Percentiles rank a stretch among this genome's conserved stretches.
These are phyloP conservation scores for Haliclona indistincta DNA, from an alignment of 37 sponge, comb jelly and placozoan genomes.

Conservation along the genomic window DNA sequence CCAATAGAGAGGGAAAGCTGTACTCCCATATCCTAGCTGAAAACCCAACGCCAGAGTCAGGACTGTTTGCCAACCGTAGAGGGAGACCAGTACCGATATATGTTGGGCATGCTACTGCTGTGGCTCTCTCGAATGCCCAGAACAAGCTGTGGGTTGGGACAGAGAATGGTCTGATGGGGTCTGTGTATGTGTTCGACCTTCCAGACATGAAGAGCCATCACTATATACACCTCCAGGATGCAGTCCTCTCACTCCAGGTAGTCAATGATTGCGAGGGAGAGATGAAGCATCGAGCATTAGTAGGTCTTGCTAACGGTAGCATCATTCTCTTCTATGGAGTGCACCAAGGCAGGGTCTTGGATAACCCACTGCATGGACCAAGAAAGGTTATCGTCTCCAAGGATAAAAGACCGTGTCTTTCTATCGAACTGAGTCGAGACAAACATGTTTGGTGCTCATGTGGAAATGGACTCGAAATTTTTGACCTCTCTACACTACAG, in stretches of 20 bases:
- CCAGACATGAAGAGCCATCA: slow-evolving; percentile 78
- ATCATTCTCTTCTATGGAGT: slow-evolving; percentile 74
- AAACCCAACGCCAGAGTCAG: slow-evolving; percentile 69
- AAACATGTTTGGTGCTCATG: slow-evolving; percentile 73
- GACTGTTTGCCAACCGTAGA: slow-evolving; percentile 70
- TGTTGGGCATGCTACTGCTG: slow-evolving; percentile 72
- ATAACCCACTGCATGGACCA: slow-evolving; percentile 69
- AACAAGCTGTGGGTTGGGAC: slow-evolving; percentile 87
- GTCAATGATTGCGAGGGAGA: slow-evolving; percentile 40
- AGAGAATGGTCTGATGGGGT: slow-evolving; percentile 80
- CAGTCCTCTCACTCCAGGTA: slow-evolving; percentile 71
- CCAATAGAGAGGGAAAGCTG: slow-evolving; percentile 43
- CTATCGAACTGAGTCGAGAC: slow-evolving; percentile 31
- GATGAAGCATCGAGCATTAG: slow-evolving; percentile 59
- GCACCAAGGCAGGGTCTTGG: slow-evolving; percentile 41
- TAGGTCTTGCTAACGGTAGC: slow-evolving; percentile 83
- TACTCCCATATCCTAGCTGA: slow-evolving; percentile 56
- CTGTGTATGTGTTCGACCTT: slow-evolving; percentile 81
- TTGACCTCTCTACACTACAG: slow-evolving; percentile 55
- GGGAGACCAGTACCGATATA: slow-evolving; percentile 75
- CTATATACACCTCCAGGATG: slow-evolving; percentile 81
- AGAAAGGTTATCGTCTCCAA: slow-evolving; percentile 31
- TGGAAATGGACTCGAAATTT: slow-evolving; percentile 66
- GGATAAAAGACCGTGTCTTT: slow-evolving; percentile 56
- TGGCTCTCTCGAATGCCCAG: slow-evolving; percentile 59